Conservation (phyloP, 2,113 vertebrate genomes). For the Phycodurus eques region DNA sequence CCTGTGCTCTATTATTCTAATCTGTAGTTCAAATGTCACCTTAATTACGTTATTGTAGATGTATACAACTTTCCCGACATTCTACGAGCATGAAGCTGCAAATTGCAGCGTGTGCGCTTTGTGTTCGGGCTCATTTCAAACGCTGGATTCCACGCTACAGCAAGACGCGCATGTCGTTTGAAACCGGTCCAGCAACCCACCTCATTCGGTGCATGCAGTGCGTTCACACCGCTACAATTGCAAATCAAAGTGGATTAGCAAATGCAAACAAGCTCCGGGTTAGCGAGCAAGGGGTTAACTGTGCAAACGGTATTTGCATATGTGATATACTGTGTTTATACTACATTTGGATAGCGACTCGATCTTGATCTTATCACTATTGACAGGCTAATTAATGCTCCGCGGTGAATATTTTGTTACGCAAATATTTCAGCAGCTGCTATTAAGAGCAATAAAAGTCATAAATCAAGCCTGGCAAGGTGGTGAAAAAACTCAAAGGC, state of each 20-base stretch:
- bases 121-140: background rate
- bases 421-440: no score
- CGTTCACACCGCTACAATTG: background rate
- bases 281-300: background rate
- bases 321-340: background rate
- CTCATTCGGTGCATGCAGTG: constrained; percentile 4
- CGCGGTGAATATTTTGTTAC: background rate
- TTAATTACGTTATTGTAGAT: no score
- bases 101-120: background rate
- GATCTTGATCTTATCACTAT: background rate
- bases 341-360: background rate
- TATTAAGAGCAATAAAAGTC: background rate
- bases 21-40: no score
- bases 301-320: background rate
- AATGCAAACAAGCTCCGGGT: background rate
- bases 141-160: background rate
- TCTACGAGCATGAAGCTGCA: background rate
- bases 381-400: background rate
- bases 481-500: background rate
- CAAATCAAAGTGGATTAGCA: background rate
- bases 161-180: background rate
- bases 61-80: background rate
- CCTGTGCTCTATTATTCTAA: no score
- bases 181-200: background rate
- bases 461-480: background rate